Conservation (phyloP, 2,797 vertebrate species). For the Sphaeramia orbicularis region DNA sequence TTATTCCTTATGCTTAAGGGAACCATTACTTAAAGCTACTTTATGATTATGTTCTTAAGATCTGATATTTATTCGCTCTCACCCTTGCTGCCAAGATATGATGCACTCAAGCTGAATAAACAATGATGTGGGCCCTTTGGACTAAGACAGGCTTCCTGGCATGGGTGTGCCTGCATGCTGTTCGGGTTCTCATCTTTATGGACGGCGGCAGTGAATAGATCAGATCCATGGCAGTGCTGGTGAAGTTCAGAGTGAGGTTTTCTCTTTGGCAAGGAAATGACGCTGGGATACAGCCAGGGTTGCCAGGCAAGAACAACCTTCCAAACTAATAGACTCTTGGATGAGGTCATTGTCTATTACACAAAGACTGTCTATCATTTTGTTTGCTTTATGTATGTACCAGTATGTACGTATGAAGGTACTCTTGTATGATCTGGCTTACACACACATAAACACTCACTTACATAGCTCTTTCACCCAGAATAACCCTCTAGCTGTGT, state of each 20-base stretch:
- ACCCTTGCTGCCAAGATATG: slow-evolving; percentile 71
- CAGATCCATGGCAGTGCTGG: slow-evolving; percentile 59
- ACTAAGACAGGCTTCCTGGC: slow-evolving; percentile 76
- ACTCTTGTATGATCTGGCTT: slow-evolving; percentile 11
- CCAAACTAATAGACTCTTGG: slow-evolving; percentile 41
- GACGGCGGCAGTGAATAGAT: slow-evolving; percentile 72
- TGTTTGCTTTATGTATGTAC: neutral
- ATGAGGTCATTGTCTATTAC: slow-evolving; percentile 52
- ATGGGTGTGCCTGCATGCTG: slow-evolving; percentile 67
- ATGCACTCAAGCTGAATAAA: slow-evolving; percentile 83
- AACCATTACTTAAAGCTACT: slow-evolving; percentile 15
- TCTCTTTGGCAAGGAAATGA: slow-evolving; percentile 49
- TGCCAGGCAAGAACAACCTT: slow-evolving; percentile 57
- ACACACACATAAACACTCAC: slow-evolving; percentile 28
- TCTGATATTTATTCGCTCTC: slow-evolving; percentile 57
- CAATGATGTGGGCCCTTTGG: slow-evolving; percentile 76
- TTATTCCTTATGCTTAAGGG: slow-evolving; percentile 8
- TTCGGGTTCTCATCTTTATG: slow-evolving; percentile 72
- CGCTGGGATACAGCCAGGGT: slow-evolving; percentile 60
- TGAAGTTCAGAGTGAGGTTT: slow-evolving; percentile 40
- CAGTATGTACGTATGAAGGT: neutral
- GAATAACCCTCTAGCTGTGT: neutral
- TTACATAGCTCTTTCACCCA: slow-evolving; percentile 19
- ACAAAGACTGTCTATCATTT: slow-evolving; percentile 10
- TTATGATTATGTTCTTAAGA: slow-evolving; percentile 58